Conservation (phyloP, 2,888 invertebrate genomes). For the Cephalotes varians region DNA sequence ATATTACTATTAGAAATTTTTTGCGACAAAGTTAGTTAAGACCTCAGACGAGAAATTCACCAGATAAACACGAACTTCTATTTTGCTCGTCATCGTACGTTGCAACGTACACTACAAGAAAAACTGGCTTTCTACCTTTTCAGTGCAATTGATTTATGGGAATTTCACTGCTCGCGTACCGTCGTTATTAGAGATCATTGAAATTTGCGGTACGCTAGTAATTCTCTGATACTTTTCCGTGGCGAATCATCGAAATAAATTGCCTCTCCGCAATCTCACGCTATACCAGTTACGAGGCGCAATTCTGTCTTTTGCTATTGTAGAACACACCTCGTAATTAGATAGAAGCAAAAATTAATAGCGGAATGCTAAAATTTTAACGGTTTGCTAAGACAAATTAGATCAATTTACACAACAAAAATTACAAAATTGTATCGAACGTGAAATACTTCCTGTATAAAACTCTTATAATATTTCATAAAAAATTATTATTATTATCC, state of each 20-base stretch:
- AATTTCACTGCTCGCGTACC: slow-evolving; percentile 34
- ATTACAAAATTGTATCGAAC: no score
- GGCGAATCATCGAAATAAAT: slow-evolving; percentile 22
- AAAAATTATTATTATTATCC: not conserved
- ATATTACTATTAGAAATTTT: not conserved
- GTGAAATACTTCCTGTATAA: not conserved
- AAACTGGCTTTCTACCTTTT: slow-evolving; percentile 42
- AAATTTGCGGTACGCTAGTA: slow-evolving; percentile 2
- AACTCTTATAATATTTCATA: not conserved
- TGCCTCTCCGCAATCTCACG: not conserved
- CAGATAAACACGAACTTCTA: not conserved
- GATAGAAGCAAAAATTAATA: not conserved
- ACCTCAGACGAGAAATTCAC: not conserved
- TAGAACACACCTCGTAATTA: not conserved
- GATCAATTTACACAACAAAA: not conserved
- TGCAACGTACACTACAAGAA: slow-evolving; percentile 12
- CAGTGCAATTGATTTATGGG: slow-evolving; percentile 39
- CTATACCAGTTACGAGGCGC: not conserved
- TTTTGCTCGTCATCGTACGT: slow-evolving; percentile 23
- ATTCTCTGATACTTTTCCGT: slow-evolving; percentile 7
- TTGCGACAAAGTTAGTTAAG: not conserved
- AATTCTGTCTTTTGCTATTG: no score
- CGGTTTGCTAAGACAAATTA: not conserved
- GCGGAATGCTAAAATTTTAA: not conserved
- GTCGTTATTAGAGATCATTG: slow-evolving; percentile 24